Evolutionary conservation across 1,140 invertebrate genomes (phyloP), one percentile per base, ranked within the genome.

Genomic region (Drosophila santomea): DNA sequence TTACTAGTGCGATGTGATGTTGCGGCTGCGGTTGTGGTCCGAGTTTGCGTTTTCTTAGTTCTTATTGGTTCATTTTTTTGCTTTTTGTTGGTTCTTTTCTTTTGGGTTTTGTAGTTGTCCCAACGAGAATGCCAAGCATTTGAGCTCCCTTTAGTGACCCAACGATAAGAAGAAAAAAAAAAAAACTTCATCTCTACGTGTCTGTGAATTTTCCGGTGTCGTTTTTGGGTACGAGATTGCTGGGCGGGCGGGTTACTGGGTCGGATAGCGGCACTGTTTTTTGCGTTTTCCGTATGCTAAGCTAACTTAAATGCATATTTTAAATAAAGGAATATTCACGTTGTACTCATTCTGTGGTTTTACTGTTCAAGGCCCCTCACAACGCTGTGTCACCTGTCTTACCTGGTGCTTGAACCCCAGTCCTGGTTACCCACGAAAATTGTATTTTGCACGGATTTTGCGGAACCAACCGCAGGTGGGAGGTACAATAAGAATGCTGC

Each of bases 111-210:
- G 48, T 35, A 51, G 48, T 51, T 88, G 79, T 75, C 83, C 58
- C 55, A 66, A 66, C 59, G 57, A 69, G 60, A 88, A 86, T 86
- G 83, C 83, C 74, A 66, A 86, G 83, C 83, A 86, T 86, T 78
- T 56, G 10, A 36, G 45, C 23, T 35, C 35, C 25, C 60, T 12
- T 32, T 28, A 32, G 39, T 36, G 17, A 11, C 28, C 28, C 39
- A 48, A 39, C 25, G 71, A 55, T 71, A 52, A 12, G 32, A 32
- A 8, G 8, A 17, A 36, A 36, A 4, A 17, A 10, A 12, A 0
- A 17, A 17, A 17, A 36, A 36, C 15, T 69, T 35, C 20, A 2
- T 59, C 25, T 47, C 45, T 63, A 48, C 57, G 47, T 57, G 74
- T 61, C 59, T 68, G 64, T 58, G 67, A 55, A 58, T 58, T 58